Percentiles rank a stretch among this genome's conserved stretches.
phyloP scores from a whole-genome alignment of 2,113 vertebrate genomes.

The Prolemur simus region DNA sequence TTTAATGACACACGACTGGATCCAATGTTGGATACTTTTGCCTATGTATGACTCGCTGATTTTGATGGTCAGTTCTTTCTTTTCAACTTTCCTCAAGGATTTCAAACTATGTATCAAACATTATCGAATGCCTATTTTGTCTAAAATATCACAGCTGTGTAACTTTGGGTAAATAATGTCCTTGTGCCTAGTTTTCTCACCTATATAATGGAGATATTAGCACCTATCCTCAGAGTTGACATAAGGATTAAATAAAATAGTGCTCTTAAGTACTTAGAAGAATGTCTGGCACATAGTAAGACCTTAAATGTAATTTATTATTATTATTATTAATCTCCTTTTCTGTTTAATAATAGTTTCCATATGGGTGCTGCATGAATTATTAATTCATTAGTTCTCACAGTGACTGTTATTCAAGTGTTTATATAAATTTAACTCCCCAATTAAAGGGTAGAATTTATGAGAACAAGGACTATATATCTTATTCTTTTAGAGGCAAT shows the following conservation, averaged over 20 bases:
- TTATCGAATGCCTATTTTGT: background rate
- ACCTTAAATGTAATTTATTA: background rate
- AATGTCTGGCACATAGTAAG: background rate
- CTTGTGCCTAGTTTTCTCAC: background rate
- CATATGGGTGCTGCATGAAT: background rate
- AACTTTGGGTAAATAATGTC: background rate
- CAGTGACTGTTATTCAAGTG: background rate
- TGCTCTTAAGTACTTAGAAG: background rate
- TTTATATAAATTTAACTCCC: background rate
- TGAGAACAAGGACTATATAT: background rate
- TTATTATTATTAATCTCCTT: background rate
- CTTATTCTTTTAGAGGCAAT: background rate
- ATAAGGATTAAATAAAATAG: background rate
- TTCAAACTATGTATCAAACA: background rate
- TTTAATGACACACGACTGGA: background rate
- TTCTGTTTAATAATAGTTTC: background rate
- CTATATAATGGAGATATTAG: background rate
- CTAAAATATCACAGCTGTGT: background rate
- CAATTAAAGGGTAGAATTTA: background rate
- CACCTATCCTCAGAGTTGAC: background rate
- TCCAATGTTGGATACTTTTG: background rate
- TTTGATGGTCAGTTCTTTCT: background rate
- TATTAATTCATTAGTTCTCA: background rate
- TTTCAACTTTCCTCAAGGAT: background rate
- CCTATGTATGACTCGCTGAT: background rate